Base-by-base conservation (phyloP, 1,140 invertebrate species). In the Conus ventricosus region DNA sequence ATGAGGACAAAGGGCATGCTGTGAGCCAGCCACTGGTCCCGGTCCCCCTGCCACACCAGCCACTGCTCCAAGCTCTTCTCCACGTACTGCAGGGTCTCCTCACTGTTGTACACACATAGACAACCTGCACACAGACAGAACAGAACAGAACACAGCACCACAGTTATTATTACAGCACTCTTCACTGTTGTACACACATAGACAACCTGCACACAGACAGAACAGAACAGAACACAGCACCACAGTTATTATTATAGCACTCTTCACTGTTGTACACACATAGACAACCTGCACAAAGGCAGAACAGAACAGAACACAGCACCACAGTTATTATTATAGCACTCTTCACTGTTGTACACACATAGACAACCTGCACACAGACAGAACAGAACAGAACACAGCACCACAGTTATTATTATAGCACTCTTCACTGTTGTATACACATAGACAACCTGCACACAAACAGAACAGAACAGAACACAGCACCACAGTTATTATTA, bases 61-160 rank as follows among this genome's bases (percentile, higher is more conserved):
- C 98, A 99, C 94, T 98, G 98, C 93, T 99, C 98, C 89, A 99
- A 96, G 94, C 98, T 98, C 89, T 97, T 97, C 91, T 98, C 96
- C 75, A 99, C 97, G 94, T 98, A 99, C 92, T 99, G 98, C 93
- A 99, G 97, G 23, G 98, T 98, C 91, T 98, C 97, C 90, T 97
- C 97, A 93, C 98, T 98, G 91, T 98, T 98, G 95, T 98, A 99
- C 54, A 99, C 97, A 94, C 96, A 80, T 51, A 80, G 27, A 80
- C 78, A 80, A 11, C 78, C 78, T 80, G 78, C 10, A 80, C 27
- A 80, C 10, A 51, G 2, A 80, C 51, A 51, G n/a, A 17, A n/a
- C 51, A 51, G n/a, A 17, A n/a, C 39, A 39, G 39, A 39, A 39
- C 39, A 78, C 10, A 78, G 3, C 75, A 78, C 3, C 11, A 78